Conservation (phyloP, 2,113 vertebrate genomes). For the Pycnonotus jocosus region DNA sequence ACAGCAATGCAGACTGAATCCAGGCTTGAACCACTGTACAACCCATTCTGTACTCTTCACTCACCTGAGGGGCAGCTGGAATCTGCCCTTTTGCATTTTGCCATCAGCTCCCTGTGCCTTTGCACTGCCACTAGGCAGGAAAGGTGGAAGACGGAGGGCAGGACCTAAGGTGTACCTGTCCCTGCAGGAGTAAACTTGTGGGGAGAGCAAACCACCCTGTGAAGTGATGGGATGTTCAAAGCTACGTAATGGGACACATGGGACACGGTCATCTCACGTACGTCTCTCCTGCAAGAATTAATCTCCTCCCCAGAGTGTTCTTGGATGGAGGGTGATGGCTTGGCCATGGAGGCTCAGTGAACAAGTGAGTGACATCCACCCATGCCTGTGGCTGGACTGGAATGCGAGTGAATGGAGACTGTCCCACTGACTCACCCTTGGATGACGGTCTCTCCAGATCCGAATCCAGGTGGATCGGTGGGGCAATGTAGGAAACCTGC, state of each 20-base stretch:
- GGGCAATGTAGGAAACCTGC: conserved; percentile 78
- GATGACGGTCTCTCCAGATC: conserved; percentile 70
- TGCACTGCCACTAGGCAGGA: not conserved
- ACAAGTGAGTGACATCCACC: not conserved
- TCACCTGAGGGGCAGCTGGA: not conserved
- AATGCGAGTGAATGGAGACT: not conserved
- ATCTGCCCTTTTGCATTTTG: not conserved
- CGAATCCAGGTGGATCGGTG: conserved; percentile 75
- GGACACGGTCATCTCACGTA: fast-evolving
- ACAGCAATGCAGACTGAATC: not conserved
- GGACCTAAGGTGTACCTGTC: not conserved
- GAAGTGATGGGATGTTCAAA: not conserved
- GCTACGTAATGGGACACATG: not conserved
- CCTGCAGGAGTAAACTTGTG: not conserved
- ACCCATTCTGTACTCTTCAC: not conserved
- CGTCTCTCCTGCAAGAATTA: not conserved
- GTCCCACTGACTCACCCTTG: conserved; percentile 68
- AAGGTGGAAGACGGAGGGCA: not conserved
- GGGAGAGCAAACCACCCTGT: not conserved
- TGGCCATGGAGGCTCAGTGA: not conserved
- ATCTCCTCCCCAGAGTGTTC: not conserved
- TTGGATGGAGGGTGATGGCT: not conserved
- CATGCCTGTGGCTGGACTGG: fast-evolving
- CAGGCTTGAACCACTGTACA: not conserved
- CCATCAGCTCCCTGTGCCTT: not conserved